Evolutionary conservation across 2,888 invertebrate species (phyloP), one percentile per base, ranked within the genome.

Genomic region (Sisyra nigra): DNA sequence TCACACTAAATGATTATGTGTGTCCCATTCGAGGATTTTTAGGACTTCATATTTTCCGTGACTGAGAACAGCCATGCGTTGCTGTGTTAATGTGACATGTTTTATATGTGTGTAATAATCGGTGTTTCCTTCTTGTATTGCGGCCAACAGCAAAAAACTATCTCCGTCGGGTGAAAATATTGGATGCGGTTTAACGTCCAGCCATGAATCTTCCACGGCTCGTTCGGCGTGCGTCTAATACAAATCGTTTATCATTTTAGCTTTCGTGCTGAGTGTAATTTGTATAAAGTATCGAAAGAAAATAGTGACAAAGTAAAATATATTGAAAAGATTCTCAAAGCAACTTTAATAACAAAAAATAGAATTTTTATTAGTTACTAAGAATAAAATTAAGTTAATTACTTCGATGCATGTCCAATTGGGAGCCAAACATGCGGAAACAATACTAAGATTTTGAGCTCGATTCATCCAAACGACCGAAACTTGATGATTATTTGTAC

Each of bases 401-500:
- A 88, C 89, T 74, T 87, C 83, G 50, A 75, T 70, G 64, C 94
- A 94, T 44, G 78, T 76, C 79, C 88, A 85, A 57, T 77, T 80
- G 6, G 83, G 81, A 36, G 80, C 76, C 47, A 77, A 74, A 62
- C 94, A 94, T 48, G 87, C 76, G 48, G 88, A 82, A 53, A 93
- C 76, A 47, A 91, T 75, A 52, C 88, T 86, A 50, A 86, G 72
- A 63, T 94, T 94, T 66, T 96, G 94, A 36, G 85, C 80, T 52
- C 96, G 74, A 62, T 89, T 89, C 76, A 92, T 82, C 87, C 92
- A 96, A 44, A 91, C 84, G 40, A 86, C 82, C 41, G 85, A 78
- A 50, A 93, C 74, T 59, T 84, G 78, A 48, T 72, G 71, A 61
- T 84, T 81, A 54, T 74, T 74, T 56, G 76, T 74, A 54, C 82